A percentile compares a stretch with the other conserved stretches of the same genome.
Evolutionary conservation across 2,113 vertebrate species (phyloP).

Genomic region (Microcebus lehilahytsara): DNA sequence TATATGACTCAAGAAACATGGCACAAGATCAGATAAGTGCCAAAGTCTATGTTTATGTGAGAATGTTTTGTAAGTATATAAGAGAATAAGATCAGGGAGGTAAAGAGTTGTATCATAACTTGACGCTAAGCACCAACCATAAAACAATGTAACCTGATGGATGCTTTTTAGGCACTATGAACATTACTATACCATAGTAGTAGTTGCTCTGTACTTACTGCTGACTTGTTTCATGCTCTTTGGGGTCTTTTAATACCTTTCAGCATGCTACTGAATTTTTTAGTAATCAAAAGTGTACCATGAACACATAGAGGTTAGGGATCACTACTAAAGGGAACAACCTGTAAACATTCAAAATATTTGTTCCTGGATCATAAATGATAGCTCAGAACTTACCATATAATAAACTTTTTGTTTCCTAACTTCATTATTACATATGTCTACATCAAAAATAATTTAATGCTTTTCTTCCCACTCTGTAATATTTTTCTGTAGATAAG

Average conservation of each 20-base stretch:
- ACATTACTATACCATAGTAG: not conserved
- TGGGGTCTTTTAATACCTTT: not conserved
- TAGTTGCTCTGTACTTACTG: not conserved
- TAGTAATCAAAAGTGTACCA: slow-evolving; percentile 13
- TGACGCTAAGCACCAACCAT: not conserved
- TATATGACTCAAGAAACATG: slow-evolving; percentile 13
- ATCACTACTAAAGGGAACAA: not conserved
- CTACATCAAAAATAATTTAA: slow-evolving; percentile 1
- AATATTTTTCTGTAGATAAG: slow-evolving; percentile 43
- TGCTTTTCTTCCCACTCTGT: not conserved
- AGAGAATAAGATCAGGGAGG: slow-evolving; percentile 21
- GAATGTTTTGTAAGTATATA: not conserved
- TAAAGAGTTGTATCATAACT: not conserved
- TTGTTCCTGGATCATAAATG: slow-evolving; percentile 35
- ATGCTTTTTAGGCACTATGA: not conserved
- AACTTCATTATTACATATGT: not conserved
- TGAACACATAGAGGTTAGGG: not conserved
- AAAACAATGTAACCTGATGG: not conserved
- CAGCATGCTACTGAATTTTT: not conserved
- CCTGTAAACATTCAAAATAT: not conserved
- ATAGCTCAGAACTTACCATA: not conserved
- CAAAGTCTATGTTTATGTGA: slow-evolving; percentile 8
- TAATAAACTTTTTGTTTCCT: slow-evolving; percentile 5
- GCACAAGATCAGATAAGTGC: not conserved
- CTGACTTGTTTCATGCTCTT: not conserved